Conservation (phyloP, 2,888 invertebrate species). For the Tinea semifulvella region DNA sequence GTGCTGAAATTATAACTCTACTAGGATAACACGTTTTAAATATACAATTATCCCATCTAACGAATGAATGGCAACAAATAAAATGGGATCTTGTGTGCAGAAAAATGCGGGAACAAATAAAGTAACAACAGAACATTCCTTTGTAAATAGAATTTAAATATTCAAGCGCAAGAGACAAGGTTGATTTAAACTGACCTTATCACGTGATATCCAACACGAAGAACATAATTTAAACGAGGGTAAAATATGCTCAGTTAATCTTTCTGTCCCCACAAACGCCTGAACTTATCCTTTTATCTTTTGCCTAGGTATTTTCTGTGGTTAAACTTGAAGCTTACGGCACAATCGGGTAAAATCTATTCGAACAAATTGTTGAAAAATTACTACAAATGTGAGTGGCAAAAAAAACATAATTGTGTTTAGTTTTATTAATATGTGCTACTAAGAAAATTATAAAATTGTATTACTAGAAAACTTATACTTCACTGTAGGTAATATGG, state of each 20-base stretch:
- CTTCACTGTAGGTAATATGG: too few relatives aligned
- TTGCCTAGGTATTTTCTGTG: conserved; percentile 6
- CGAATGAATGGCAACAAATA: too few relatives aligned
- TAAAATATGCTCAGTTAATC: conserved; percentile 5
- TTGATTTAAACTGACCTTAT: background rate
- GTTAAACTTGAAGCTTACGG: conserved; percentile 7
- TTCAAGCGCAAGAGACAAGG: background rate
- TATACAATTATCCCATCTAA: too few relatives aligned
- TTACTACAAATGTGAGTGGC: too few relatives aligned
- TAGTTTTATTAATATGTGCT: too few relatives aligned
- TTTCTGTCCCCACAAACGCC: conserved; percentile 8
- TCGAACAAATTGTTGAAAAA: conserved; percentile 5
- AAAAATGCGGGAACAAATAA: too few relatives aligned
- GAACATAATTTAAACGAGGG: conserved; percentile 4
- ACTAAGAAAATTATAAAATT: too few relatives aligned
- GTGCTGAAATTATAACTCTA: too few relatives aligned
- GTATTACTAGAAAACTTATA: too few relatives aligned
- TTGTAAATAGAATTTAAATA: background rate
- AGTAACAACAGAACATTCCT: background rate
- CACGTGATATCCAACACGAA: background rate
- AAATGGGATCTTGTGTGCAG: too few relatives aligned
- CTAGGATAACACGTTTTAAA: too few relatives aligned
- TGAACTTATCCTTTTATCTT: conserved; percentile 8
- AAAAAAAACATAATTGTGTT: too few relatives aligned
- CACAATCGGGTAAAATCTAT: conserved; percentile 8